These are phyloP conservation scores for Bucco capensis DNA, from an alignment of 2,113 vertebrate species.

Conservation along the genomic window DNA sequence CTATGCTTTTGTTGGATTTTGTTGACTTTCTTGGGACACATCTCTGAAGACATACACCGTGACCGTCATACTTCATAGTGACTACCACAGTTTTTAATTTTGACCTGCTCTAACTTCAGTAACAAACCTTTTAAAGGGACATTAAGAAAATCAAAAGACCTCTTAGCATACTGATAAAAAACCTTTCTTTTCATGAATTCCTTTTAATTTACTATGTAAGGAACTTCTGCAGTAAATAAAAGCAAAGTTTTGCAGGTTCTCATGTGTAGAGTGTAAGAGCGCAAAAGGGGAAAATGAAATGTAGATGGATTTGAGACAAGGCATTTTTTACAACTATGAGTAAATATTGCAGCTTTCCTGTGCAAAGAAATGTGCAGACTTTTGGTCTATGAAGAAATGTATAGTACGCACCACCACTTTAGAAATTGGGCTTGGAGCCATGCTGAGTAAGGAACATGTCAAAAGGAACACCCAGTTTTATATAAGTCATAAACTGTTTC, in stretches of 20 bases:
- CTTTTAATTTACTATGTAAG: neutral
- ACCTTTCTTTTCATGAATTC: neutral
- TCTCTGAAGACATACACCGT: neutral
- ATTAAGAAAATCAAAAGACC: neutral
- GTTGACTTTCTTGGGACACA: neutral
- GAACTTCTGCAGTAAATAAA: neutral
- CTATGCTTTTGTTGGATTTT: neutral
- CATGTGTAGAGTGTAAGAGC: neutral
- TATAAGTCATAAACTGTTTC: conserved; percentile 66
- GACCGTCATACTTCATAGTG: neutral
- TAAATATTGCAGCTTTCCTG: neutral
- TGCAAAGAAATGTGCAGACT: neutral
- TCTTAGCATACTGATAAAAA: neutral
- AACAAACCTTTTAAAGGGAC: neutral
- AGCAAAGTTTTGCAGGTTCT: neutral
- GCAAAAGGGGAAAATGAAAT: neutral
- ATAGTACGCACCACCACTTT: neutral
- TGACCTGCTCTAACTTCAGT: neutral
- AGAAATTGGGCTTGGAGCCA: conserved; percentile 37
- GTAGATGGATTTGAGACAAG: neutral
- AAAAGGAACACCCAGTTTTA: conserved; percentile 69
- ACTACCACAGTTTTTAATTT: neutral
- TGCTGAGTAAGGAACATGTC: conserved; percentile 65
- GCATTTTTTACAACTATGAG: neutral
- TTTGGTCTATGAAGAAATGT: conserved; percentile 6